A percentile compares a stretch with the other conserved stretches of the same genome.
Conservation (phyloP, 2,797 vertebrate species). For the Tinamus major region DNA sequence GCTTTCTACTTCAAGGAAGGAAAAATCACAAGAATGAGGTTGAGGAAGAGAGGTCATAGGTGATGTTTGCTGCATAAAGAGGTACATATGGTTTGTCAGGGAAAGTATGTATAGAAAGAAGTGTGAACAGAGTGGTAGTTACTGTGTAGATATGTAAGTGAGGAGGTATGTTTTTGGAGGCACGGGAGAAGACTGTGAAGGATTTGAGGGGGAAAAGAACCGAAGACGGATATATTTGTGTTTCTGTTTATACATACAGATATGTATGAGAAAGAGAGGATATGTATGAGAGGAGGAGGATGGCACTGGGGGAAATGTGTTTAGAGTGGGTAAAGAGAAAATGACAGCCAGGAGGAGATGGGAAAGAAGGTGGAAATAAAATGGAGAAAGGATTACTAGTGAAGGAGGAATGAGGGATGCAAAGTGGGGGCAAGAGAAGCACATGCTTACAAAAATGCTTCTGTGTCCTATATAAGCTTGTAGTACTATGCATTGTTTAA, state of each 20-base stretch:
- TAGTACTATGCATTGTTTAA: not conserved
- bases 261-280: not conserved
- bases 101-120: not conserved
- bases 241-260: too few relatives aligned
- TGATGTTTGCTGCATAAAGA: not conserved
- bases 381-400: not conserved
- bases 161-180: not conserved
- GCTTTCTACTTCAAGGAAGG: not conserved
- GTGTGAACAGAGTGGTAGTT: not conserved
- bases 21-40: not conserved
- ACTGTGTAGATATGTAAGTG: not conserved
- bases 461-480: not conserved
- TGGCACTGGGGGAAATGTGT: not conserved
- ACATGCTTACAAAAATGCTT: not conserved
- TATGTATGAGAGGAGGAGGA: not conserved
- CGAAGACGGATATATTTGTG: not conserved
- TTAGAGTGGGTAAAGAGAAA: not conserved
- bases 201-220: not conserved
- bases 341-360: not conserved
- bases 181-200: not conserved
- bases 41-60: not conserved
- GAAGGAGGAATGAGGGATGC: not conserved
- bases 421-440: not conserved
- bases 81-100: not conserved
- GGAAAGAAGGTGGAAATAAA: not conserved